Evolutionary conservation across 2,888 invertebrate species (phyloP), one percentile per base, ranked within the genome.

Genomic region (Punctoribates punctum): DNA sequence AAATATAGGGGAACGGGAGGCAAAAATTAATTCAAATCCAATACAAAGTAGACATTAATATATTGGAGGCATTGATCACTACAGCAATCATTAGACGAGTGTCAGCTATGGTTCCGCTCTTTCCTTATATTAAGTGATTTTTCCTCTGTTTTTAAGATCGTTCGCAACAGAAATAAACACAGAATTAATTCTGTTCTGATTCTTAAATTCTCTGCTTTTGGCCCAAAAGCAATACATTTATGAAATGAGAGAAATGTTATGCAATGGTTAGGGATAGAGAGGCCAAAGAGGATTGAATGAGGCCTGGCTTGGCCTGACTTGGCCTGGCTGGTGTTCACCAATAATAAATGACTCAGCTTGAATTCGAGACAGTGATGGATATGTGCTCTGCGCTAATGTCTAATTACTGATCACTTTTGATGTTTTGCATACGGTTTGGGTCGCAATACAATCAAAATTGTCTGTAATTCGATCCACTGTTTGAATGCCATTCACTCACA

Each of bases 341-440:
- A 48, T 72, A 72, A 72, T 72, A 72, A 72, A 72, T 72, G 72
- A 48, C 48, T 25, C 72, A 42, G 72, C 25, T 48, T 42, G 72
- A 48, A 11, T 15, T 25, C 42, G 15, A 48, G 72, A 72, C 72
- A 72, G n/a, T 72, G 72, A 72, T 72, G n/a, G 72, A 72, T 72
- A 17, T n/a, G 46, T 13, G 15, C 1, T 25, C 46, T 72, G 72
- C 48, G 23, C 25, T 72, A 42, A 72, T 72, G 72, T 72, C 72
- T 72, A 72, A 72, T 72, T 72, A 46, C 42, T 25, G 42, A 48
- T 48, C 46, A 48, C 27, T 72, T 72, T 70, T 72, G 38, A 17
- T 48, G 72, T 48, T 72, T 72, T 72, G 48, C 72, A 72, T 72
- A 72, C 13, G 25, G 17, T 38, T 42, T 67, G 67, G 67, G 67